Evolutionary conservation across 2,888 invertebrate genomes (phyloP).

Genomic region (Ichneumon xanthorius): DNA sequence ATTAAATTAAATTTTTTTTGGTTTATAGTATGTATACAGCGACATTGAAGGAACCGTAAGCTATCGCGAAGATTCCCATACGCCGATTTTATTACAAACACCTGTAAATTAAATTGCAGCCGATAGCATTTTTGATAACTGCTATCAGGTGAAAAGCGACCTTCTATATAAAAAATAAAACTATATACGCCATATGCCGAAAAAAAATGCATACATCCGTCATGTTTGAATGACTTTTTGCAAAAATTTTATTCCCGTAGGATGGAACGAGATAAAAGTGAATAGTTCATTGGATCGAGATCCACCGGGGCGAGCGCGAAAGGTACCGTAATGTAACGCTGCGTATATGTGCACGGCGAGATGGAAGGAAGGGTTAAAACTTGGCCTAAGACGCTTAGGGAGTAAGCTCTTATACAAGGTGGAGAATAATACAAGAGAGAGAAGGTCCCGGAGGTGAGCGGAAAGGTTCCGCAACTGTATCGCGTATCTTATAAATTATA

Average conservation of each 20-base stretch:
- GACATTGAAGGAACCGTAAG: constrained; percentile 61
- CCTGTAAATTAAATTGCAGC: neutral
- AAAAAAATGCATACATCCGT: neutral
- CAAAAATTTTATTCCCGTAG: neutral
- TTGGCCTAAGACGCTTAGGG: constrained; percentile 84
- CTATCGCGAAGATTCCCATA: neutral
- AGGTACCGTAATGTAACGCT: neutral
- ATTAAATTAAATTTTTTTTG: too few species aligned
- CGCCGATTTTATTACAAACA: neutral
- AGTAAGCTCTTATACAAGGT: constrained; percentile 83
- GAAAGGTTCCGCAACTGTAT: constrained; percentile 48
- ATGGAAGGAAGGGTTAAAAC: constrained; percentile 80
- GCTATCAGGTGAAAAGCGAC: neutral
- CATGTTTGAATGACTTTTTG: neutral
- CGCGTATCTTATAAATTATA: constrained; percentile 57
- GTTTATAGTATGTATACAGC: constrained; percentile 4
- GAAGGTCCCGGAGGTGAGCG: constrained; percentile 58
- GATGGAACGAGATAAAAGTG: neutral
- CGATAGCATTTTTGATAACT: neutral
- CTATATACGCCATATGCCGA: neutral
- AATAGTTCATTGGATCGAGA: neutral
- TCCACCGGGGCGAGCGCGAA: neutral
- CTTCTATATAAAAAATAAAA: too few species aligned
- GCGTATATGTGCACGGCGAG: constrained; percentile 38
- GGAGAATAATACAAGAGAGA: constrained; percentile 80